Percentiles rank a stretch among this genome's conserved stretches.
Conservation (phyloP, 2,797 vertebrate species). For the Kryptolebias ocellatus region DNA sequence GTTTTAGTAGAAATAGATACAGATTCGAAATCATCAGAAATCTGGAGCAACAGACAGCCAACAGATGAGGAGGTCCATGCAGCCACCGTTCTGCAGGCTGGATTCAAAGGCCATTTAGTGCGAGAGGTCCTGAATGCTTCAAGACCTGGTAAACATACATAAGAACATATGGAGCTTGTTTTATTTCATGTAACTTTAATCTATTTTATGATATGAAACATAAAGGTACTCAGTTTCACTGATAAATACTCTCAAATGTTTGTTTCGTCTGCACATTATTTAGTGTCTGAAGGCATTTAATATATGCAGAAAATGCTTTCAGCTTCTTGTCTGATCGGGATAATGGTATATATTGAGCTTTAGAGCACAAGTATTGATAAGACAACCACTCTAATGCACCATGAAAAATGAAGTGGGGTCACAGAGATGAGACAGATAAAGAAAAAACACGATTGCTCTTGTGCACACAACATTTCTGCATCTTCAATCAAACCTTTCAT, state of each 20-base stretch:
- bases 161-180: constrained; percentile 2
- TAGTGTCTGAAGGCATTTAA: no score
- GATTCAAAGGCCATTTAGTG: constrained; percentile 78
- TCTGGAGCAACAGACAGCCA: constrained; percentile 66
- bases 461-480: constrained; percentile 30
- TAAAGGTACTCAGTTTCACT: neutral
- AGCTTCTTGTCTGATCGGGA: constrained; percentile 41
- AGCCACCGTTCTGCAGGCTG: constrained; percentile 82
- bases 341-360: constrained; percentile 50
- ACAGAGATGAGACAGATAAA: constrained; percentile 29
- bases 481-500: constrained; percentile 22
- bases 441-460: constrained; percentile 8
- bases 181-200: neutral
- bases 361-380: constrained; percentile 71
- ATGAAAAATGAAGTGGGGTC: constrained; percentile 65
- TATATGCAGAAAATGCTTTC: neutral
- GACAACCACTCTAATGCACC: constrained; percentile 68
- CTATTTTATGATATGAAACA: neutral
- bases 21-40: constrained; percentile 29
- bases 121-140: constrained; percentile 78
- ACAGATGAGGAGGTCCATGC: constrained; percentile 79
- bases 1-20: constrained; percentile 28
- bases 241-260: neutral
- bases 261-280: neutral
- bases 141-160: constrained; percentile 77